Evolutionary conservation across 2,888 invertebrate species (phyloP).

Genomic region (Drosophila pseudotalamancana): DNA sequence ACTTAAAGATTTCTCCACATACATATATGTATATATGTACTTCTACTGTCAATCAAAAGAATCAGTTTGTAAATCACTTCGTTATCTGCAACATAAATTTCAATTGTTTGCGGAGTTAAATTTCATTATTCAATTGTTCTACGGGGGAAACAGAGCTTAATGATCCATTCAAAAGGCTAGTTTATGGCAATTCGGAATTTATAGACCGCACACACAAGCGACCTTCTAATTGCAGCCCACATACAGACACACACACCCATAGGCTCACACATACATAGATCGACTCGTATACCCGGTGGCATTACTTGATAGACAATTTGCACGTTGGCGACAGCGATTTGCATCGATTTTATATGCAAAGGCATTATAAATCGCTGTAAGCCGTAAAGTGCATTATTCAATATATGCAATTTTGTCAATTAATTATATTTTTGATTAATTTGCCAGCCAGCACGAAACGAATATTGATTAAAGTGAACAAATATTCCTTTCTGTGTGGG

Average conservation of each 20-base stretch:
- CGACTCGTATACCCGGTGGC: conserved; percentile 47
- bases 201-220: conserved; percentile 51
- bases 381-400: conserved; percentile 70
- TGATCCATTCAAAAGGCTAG: conserved; percentile 33
- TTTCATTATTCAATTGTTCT: conserved; percentile 36
- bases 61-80: neutral
- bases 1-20: too few relatives aligned
- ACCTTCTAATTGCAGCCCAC: conserved; percentile 45
- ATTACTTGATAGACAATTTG: conserved; percentile 59
- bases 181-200: conserved; percentile 39
- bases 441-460: conserved; percentile 58
- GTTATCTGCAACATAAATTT: conserved; percentile 1
- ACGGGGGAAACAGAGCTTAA: conserved; percentile 18
- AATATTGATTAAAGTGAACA: conserved; percentile 58
- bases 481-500: conserved; percentile 24
- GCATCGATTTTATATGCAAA: conserved; percentile 60
- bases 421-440: conserved; percentile 71
- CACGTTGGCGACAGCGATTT: conserved; percentile 75
- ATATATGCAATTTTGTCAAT: conserved; percentile 74
- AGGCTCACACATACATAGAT: conserved; percentile 5
- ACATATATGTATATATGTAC: too few relatives aligned
- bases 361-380: conserved; percentile 61
- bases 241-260: conserved; percentile 7
- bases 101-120: conserved; percentile 13
- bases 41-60: neutral